These are phyloP conservation scores for Zaprionus taronus DNA, from an alignment of 1,140 invertebrate species.

Conservation along the genomic window DNA sequence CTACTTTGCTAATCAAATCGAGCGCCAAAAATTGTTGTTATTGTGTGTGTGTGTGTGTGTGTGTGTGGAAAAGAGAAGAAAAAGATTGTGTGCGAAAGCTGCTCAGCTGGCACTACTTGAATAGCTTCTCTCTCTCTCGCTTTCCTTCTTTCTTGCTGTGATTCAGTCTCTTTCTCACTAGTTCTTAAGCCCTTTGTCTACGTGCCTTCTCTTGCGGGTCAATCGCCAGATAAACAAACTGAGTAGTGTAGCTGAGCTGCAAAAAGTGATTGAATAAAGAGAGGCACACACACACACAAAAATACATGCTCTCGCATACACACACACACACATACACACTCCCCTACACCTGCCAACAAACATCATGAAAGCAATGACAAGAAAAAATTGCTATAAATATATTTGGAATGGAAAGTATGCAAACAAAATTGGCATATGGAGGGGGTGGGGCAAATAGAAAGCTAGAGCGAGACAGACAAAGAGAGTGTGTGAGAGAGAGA, in stretches of 20 bases:
- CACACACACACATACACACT: conserved; percentile 25
- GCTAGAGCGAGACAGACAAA: conserved; percentile 3
- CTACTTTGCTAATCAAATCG: conserved; percentile 74
- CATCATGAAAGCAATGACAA: conserved; percentile 66
- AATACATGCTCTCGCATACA: background rate
- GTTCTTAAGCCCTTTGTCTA: background rate
- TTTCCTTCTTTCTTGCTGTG: conserved; percentile 5
- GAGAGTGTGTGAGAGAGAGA: conserved; percentile 8
- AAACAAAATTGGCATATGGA: conserved; percentile 58
- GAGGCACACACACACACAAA: conserved; percentile 31
- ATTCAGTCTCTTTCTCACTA: background rate
- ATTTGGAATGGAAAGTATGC: conserved; percentile 78
- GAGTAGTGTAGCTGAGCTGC: conserved; percentile 60
- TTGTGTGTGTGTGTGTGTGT: conserved; percentile 2
- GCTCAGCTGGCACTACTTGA: conserved; percentile 40
- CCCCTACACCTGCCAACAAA: conserved; percentile 32
- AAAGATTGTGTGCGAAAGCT: conserved; percentile 6
- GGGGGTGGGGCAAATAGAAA: background rate
- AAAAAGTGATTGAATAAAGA: conserved; percentile 71
- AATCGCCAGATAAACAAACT: conserved; percentile 48
- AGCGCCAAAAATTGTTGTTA: conserved; percentile 63
- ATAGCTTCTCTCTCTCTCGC: background rate
- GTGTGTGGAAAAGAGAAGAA: conserved; percentile 10
- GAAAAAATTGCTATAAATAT: conserved; percentile 75
- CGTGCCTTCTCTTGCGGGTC: conserved; percentile 37